Conservation (phyloP, 2,888 invertebrate species). For the Cheilosia urbana region DNA sequence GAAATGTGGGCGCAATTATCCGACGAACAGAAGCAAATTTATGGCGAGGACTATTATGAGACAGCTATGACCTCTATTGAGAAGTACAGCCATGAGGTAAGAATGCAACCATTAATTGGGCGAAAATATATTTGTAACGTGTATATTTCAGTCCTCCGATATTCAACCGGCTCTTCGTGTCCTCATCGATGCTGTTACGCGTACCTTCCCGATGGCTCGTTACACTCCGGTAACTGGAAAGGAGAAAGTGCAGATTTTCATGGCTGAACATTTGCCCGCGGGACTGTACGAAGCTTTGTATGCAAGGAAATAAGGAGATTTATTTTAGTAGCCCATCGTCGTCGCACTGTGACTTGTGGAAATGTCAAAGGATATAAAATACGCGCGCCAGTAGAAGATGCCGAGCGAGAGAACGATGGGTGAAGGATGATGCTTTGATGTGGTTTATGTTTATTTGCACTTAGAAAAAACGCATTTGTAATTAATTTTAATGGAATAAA, state of each 20-base stretch:
- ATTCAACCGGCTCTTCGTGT: constrained; percentile 90
- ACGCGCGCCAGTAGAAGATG: neutral
- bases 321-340: neutral
- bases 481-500: constrained; percentile 56
- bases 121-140: neutral
- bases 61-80: constrained; percentile 91
- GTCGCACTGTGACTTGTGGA: neutral
- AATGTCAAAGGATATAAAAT: constrained; percentile 15
- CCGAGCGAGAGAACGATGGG: neutral
- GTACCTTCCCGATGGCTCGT: constrained; percentile 92
- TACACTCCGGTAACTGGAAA: constrained; percentile 92
- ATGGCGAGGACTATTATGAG: constrained; percentile 93
- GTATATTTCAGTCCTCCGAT: constrained; percentile 87
- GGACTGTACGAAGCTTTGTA: constrained; percentile 92
- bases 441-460: constrained; percentile 58
- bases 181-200: constrained; percentile 90
- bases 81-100: constrained; percentile 89
- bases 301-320: constrained; percentile 79
- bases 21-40: constrained; percentile 91
- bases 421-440: constrained; percentile 28
- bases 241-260: constrained; percentile 91
- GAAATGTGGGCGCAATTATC: constrained; percentile 92
- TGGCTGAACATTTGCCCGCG: constrained; percentile 92
- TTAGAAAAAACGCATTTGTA: constrained; percentile 70
- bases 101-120: constrained; percentile 7